Conservation (phyloP, 2,888 invertebrate species). For the Tuta absoluta region DNA sequence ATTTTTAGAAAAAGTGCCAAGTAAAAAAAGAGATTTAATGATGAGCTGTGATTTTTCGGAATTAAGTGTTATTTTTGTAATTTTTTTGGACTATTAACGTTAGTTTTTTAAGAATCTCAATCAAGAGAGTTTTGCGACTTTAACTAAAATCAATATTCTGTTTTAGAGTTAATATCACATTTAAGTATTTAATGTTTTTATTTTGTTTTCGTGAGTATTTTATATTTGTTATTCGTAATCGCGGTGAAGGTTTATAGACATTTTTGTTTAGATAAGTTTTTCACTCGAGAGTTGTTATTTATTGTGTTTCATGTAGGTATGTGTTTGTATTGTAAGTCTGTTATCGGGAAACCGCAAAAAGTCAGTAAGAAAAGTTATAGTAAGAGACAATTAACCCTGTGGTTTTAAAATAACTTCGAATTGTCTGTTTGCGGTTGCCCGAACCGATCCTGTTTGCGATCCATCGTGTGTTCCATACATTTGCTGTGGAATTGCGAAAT, state of each 20-base stretch:
- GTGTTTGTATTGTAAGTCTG: background rate
- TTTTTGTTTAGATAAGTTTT: background rate
- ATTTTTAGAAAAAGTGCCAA: background rate
- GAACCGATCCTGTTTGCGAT: too few species aligned
- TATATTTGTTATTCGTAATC: background rate
- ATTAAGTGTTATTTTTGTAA: background rate
- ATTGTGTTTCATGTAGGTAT: background rate
- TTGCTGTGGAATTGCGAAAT: too few species aligned
- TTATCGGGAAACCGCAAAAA: background rate
- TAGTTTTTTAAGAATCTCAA: background rate
- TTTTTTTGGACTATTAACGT: background rate
- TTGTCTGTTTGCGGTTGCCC: too few species aligned
- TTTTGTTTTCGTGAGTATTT: background rate
- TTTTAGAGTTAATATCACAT: too few species aligned
- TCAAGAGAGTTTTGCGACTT: background rate
- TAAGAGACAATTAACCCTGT: too few species aligned
- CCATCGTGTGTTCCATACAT: too few species aligned
- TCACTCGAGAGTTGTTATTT: background rate
- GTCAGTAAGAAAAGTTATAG: too few species aligned
- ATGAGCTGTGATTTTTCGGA: background rate
- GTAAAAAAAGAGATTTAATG: background rate
- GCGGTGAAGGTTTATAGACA: background rate
- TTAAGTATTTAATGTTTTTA: background rate
- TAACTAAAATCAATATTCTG: too few species aligned
- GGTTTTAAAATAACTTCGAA: too few species aligned